phyloP scores from a whole-genome alignment of 2,797 vertebrate species.

The Chaetophractus vellerosus region DNA sequence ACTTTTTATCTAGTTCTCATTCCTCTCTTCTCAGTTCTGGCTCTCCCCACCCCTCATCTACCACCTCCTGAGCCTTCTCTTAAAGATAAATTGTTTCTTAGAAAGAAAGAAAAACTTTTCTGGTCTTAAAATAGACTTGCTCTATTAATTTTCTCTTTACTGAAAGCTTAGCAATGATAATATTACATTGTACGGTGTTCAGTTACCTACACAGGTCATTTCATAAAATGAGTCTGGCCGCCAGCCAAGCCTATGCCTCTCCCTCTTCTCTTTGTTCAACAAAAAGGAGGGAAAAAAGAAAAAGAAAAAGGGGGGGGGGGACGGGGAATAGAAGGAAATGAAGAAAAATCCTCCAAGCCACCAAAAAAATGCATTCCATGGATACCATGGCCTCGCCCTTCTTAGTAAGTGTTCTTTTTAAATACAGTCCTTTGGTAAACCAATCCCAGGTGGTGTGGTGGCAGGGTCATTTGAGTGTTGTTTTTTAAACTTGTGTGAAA shows the following conservation, averaged over 20 bases:
- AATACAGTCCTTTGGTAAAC: constrained; percentile 85
- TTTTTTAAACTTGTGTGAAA: constrained; percentile 90
- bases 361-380: constrained; percentile 78
- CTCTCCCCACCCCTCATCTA: neutral
- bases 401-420: constrained; percentile 84
- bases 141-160: constrained; percentile 76
- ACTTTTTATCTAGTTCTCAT: neutral
- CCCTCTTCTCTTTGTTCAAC: constrained; percentile 82
- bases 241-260: constrained; percentile 75
- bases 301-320: neutral
- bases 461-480: constrained; percentile 89
- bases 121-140: constrained; percentile 64
- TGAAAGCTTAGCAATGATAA: constrained; percentile 66
- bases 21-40: constrained; percentile 36
- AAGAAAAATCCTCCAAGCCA: constrained; percentile 78
- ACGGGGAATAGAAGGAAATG: constrained; percentile 38
- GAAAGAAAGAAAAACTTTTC: neutral
- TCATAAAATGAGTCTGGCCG: constrained; percentile 80
- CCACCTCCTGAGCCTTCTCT: neutral
- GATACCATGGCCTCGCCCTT: constrained; percentile 78
- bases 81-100: constrained; percentile 57
- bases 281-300: constrained; percentile 63
- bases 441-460: constrained; percentile 88
- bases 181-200: constrained; percentile 69
- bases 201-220: constrained; percentile 82